Evolutionary conservation across 2,888 invertebrate species (phyloP).

Genomic region (Allolobophora icterica): DNA sequence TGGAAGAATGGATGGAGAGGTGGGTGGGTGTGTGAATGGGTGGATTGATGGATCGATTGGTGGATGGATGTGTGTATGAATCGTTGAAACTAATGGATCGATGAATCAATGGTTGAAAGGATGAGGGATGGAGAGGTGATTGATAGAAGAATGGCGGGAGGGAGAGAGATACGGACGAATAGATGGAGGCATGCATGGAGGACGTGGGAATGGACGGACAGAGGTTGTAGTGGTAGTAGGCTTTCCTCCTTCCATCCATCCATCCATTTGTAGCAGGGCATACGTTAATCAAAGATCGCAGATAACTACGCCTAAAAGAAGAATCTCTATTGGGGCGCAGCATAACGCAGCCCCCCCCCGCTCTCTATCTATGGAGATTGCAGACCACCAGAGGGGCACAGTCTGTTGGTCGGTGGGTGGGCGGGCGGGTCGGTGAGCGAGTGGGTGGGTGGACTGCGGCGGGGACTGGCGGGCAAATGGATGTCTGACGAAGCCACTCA

Average conservation of each 20-base stretch:
- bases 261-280: neutral
- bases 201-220: too few species aligned
- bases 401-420: neutral
- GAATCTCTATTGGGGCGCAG: neutral
- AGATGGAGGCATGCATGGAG: too few species aligned
- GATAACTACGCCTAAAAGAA: neutral
- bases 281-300: constrained; percentile 2
- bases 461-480: neutral
- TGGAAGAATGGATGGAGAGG: neutral
- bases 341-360: neutral
- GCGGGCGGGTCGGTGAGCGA: too few species aligned
- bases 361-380: neutral
- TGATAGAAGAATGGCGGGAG: too few species aligned
- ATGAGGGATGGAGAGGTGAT: too few species aligned
- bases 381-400: neutral
- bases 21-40: neutral
- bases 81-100: too few species aligned
- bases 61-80: neutral
- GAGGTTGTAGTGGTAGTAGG: too few species aligned
- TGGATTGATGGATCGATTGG: neutral
- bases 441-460: neutral
- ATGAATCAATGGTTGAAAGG: too few species aligned
- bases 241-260: neutral
- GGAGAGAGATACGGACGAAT: too few species aligned
- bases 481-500: neutral